Conservation (phyloP, 1,140 invertebrate species). For the Oncopeltus fasciatus region DNA sequence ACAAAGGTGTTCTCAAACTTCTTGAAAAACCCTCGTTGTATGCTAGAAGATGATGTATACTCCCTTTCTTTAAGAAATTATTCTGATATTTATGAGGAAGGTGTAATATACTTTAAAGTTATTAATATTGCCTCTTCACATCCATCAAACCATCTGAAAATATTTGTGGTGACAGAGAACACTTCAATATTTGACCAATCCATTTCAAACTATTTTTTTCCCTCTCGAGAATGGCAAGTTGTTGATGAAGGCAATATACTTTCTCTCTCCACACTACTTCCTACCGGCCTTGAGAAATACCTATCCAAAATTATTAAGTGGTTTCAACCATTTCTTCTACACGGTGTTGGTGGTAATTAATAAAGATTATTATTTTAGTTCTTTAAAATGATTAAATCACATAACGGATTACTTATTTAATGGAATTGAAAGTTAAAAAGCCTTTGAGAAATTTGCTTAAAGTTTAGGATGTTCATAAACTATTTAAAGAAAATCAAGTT, state of each 20-base stretch:
- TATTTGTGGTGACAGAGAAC: not conserved
- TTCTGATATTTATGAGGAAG: not conserved
- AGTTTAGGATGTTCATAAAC: no score
- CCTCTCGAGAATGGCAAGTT: not conserved
- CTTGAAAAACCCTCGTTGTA: not conserved
- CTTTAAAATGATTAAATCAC: no score
- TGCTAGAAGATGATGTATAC: not conserved
- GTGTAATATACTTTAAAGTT: constrained; percentile 4
- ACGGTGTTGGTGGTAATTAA: not conserved
- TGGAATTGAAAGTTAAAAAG: no score
- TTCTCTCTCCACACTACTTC: not conserved
- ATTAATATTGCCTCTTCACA: not conserved
- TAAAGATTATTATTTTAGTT: no score
- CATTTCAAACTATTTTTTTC: not conserved
- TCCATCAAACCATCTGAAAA: not conserved
- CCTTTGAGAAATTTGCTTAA: no score
- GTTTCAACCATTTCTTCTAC: constrained; percentile 8
- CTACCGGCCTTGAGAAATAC: constrained; percentile 2
- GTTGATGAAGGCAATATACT: not conserved
- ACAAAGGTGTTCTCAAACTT: not conserved
- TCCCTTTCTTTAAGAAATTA: not conserved
- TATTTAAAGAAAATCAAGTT: no score
- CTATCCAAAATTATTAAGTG: not conserved
- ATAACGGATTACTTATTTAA: no score
- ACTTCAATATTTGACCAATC: not conserved